phyloP scores from a whole-genome alignment of 2,888 invertebrate species.

The Drosophila cognata region DNA sequence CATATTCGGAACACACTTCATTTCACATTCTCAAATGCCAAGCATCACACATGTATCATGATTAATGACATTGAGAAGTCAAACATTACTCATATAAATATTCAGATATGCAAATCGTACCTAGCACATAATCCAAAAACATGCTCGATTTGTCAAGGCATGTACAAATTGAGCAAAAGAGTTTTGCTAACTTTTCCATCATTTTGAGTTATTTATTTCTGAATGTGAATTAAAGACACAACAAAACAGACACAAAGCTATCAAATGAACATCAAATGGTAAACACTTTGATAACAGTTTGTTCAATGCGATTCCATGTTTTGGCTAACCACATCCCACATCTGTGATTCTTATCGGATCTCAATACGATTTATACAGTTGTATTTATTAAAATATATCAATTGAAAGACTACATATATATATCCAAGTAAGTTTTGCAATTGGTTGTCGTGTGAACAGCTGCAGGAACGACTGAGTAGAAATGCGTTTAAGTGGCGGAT shows the following conservation, averaged over 20 bases:
- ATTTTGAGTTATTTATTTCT: background rate
- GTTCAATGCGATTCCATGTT: background rate
- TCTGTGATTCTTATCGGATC: background rate
- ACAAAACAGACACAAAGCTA: no score
- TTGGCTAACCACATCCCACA: no score
- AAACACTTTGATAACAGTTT: background rate
- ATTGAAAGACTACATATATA: background rate
- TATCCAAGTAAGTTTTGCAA: background rate
- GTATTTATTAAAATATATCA: background rate
- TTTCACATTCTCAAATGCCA: background rate
- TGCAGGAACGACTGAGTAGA: background rate
- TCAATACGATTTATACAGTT: background rate
- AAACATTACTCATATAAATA: background rate
- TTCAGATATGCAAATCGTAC: background rate
- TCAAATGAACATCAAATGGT: no score
- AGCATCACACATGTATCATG: background rate
- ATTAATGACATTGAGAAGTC: background rate
- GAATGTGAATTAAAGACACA: background rate
- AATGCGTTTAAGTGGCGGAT: background rate
- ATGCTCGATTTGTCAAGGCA: background rate
- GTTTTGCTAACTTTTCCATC: background rate
- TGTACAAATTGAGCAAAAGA: background rate
- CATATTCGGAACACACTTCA: slow-evolving; percentile 21
- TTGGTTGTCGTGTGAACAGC: background rate
- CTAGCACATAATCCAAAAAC: background rate